Conservation (phyloP, 2,113 vertebrate genomes). For the Bufo gargarizans region DNA sequence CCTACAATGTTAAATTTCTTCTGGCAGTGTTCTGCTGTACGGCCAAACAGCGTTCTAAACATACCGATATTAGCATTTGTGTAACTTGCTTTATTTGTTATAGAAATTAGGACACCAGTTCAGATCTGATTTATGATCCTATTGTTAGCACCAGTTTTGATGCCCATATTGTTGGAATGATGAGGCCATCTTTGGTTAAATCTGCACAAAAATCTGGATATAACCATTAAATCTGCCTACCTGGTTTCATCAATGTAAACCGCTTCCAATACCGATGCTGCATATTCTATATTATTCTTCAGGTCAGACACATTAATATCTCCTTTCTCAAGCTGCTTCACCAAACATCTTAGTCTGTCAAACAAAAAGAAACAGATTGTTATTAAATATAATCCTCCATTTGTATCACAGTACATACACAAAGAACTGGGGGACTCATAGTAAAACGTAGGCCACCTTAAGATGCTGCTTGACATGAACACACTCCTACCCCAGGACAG, state of each 20-base stretch:
- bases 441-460: background rate
- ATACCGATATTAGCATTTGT: too few relatives aligned
- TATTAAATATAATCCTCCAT: background rate
- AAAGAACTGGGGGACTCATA: background rate
- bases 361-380: slow-evolving; percentile 1
- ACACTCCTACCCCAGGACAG: background rate
- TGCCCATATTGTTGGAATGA: background rate
- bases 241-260: slow-evolving; percentile 98
- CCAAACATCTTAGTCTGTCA: slow-evolving; percentile 88
- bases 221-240: slow-evolving; percentile 66
- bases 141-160: background rate
- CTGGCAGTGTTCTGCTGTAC: too few relatives aligned
- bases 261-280: slow-evolving; percentile 90
- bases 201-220: background rate
- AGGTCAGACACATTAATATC: slow-evolving; percentile 90
- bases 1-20: too few relatives aligned
- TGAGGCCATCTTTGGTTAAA: background rate
- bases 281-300: slow-evolving; percentile 94
- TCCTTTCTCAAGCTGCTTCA: slow-evolving; percentile 94
- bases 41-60: too few relatives aligned
- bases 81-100: too few relatives aligned
- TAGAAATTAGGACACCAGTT: too few relatives aligned
- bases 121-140: background rate
- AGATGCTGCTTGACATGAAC: background rate
- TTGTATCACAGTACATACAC: background rate